phyloP scores from a whole-genome alignment of 2,888 invertebrate species.

The Anthophora plumipes region DNA sequence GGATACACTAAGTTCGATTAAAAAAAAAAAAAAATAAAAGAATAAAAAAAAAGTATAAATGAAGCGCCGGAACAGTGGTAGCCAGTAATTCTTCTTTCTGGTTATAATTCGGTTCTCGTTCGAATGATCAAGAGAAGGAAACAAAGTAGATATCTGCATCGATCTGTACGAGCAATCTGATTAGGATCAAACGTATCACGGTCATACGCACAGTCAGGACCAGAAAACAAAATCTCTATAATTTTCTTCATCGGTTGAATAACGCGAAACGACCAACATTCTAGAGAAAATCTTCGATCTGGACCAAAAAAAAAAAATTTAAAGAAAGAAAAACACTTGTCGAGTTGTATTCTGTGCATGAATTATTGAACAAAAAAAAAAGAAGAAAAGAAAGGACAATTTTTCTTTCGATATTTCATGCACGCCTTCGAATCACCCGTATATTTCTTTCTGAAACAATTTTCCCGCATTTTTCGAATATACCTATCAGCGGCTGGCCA shows the following conservation, averaged over 20 bases:
- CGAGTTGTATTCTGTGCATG: background rate
- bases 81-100: slow-evolving; percentile 1
- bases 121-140: background rate
- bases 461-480: background rate
- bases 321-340: background rate
- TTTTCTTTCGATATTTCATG: background rate
- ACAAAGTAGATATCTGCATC: slow-evolving; percentile 38
- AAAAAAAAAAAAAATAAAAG: background rate
- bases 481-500: slow-evolving; percentile 56
- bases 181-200: slow-evolving; percentile 23
- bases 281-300: slow-evolving; percentile 38
- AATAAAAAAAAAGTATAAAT: no score
- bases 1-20: background rate
- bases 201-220: slow-evolving; percentile 69
- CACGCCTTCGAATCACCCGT: background rate
- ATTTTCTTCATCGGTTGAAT: slow-evolving; percentile 41
- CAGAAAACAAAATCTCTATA: no score
- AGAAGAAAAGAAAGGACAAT: background rate
- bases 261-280: slow-evolving; percentile 62
- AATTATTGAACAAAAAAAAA: background rate
- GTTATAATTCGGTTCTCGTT: slow-evolving; percentile 1
- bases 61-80: background rate
- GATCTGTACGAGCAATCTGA: background rate
- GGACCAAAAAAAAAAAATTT: slow-evolving; percentile 50
- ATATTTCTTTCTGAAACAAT: background rate